phyloP scores from a whole-genome alignment of 1,140 invertebrate genomes.

The Mesaphorura yosii region DNA sequence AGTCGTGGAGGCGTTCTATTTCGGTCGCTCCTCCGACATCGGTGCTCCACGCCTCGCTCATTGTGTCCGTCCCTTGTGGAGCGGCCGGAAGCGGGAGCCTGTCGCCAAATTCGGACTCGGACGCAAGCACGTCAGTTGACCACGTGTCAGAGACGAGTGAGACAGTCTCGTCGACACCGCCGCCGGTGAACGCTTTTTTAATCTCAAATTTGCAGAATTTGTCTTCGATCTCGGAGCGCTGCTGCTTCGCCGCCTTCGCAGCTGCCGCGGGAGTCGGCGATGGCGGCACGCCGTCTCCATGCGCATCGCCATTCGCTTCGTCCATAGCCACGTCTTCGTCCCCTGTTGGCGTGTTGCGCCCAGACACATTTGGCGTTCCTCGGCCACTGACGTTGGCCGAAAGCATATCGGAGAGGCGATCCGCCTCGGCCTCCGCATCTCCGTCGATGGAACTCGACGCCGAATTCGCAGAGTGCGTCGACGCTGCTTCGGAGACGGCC shows the following conservation, averaged over 20 bases:
- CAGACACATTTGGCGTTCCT: slow-evolving; percentile 81
- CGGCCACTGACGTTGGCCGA: slow-evolving; percentile 78
- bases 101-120: slow-evolving; percentile 69
- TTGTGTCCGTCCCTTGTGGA: slow-evolving; percentile 13
- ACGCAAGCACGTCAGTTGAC: slow-evolving; percentile 91
- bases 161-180: slow-evolving; percentile 69
- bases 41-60: slow-evolving; percentile 73
- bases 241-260: slow-evolving; percentile 18
- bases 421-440: slow-evolving; percentile 69
- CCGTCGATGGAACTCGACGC: slow-evolving; percentile 83
- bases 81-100: slow-evolving; percentile 5
- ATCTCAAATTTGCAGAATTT: slow-evolving; percentile 99
- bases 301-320: slow-evolving; percentile 30
- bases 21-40: slow-evolving; percentile 89
- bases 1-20: slow-evolving; percentile 79
- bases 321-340: slow-evolving; percentile 15
- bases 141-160: slow-evolving; percentile 94
- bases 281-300: slow-evolving; percentile 26
- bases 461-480: slow-evolving; percentile 87
- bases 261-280: slow-evolving; percentile 13
- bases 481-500: slow-evolving; percentile 85
- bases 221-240: slow-evolving; percentile 83
- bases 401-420: slow-evolving; percentile 90
- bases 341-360: slow-evolving; percentile 54
- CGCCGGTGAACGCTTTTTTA: slow-evolving; percentile 43